Base-by-base conservation (phyloP, 2,888 invertebrate genomes). In the Perdita meconis region DNA sequence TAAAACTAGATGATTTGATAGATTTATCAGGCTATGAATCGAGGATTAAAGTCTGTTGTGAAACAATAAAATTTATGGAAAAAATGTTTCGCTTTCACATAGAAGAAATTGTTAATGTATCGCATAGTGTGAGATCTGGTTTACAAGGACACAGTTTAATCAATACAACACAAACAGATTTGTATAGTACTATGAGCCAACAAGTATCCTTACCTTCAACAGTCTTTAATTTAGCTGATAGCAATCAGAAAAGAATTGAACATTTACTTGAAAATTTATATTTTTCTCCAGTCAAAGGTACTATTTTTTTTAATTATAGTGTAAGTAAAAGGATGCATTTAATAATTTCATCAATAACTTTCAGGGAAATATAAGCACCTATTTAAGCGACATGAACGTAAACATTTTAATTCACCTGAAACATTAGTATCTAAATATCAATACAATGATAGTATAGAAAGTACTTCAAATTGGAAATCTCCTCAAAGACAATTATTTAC, bases 301-400 rank as follows among this genome's bases (percentile, higher is more conserved):
- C 16, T 38, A n/a, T 12, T 44, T 6, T 26, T 19, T 22, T 16
- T n/a, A 24, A 24, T 10, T 2, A 4, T 1, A 1, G 26, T 0
- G 8, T 24, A 16, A 44, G 3, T 1, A 26, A 26, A 1, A 24
- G n/a, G 22, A 36, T 44, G 6, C 16, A 22, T n/a, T 22, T 8
- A 0, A 19, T 47, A 42, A 40, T 19, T 26, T 65, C n/a, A 51
- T 26, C 19, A 38, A 57, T 24, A 10, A 50, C 26, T 70, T 76
- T n/a, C 16, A 81, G 81, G 42, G 13, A 75, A 57, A 5, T 59
- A 79, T 38, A 76, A 79, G 12, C 6, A 79, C 5, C 60, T 82
- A 19, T 82, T 82, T 40, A 51, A 36, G 13, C 79, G 69, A 4
- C 44, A 82, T 13, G 34, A 34, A 16, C 13, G 30, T 8, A 19